These are phyloP conservation scores for Falco naumanni DNA, from an alignment of 2,797 vertebrate genomes.

Conservation along the genomic window DNA sequence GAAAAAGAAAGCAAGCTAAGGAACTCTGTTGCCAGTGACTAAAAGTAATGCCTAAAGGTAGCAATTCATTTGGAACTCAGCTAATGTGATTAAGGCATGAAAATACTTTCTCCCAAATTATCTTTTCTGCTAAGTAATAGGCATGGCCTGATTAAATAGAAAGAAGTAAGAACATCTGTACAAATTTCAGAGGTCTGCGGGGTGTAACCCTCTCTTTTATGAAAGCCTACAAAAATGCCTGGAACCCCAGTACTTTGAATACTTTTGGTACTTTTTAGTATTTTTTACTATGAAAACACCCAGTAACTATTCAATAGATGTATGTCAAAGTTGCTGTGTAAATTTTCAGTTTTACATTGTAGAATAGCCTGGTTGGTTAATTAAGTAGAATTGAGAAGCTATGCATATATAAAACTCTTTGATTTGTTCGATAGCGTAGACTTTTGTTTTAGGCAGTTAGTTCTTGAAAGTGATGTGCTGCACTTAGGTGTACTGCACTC, in stretches of 20 bases:
- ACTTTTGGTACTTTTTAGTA: neutral
- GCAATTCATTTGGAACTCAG: slow-evolving; percentile 34
- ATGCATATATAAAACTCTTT: neutral
- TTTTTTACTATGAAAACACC: neutral
- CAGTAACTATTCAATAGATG: neutral
- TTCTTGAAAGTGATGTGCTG: neutral
- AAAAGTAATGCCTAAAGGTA: slow-evolving; percentile 35
- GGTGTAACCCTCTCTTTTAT: slow-evolving; percentile 9
- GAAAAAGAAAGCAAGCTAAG: neutral
- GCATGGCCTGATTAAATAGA: slow-evolving; percentile 42
- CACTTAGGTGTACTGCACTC: neutral
- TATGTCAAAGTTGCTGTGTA: neutral
- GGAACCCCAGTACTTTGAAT: slow-evolving; percentile 40
- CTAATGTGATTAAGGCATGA: slow-evolving; percentile 62
- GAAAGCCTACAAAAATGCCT: slow-evolving; percentile 27
- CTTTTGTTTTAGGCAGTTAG: neutral
- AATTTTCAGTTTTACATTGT: neutral
- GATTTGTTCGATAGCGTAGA: neutral
- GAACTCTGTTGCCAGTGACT: neutral
- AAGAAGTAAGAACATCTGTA: slow-evolving; percentile 67
- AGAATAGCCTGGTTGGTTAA: neutral
- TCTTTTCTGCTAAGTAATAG: slow-evolving; percentile 44
- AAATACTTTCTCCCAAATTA: slow-evolving; percentile 50
- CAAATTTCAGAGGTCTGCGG: slow-evolving; percentile 21
- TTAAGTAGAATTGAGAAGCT: neutral